Evolutionary conservation across 1,140 invertebrate species (phyloP).

Genomic region (Zaprionus africanus): DNA sequence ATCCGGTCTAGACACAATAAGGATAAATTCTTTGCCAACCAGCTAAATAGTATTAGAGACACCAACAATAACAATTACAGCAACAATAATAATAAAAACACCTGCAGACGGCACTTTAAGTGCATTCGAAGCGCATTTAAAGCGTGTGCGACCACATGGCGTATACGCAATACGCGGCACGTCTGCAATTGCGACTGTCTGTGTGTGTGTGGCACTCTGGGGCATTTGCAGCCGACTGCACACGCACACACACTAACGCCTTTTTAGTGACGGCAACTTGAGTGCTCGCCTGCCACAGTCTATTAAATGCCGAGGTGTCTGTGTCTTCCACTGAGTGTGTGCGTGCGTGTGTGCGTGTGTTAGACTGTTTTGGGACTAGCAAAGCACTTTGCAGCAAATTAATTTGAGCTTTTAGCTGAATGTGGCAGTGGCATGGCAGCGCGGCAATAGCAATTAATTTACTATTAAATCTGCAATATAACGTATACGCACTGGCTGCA

Average conservation of each 20-base stretch:
- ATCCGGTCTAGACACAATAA: conserved; percentile 65
- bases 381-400: conserved; percentile 29
- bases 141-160: neutral
- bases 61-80: conserved; percentile 18
- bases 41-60: conserved; percentile 46
- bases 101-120: conserved; percentile 32
- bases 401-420: conserved; percentile 22
- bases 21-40: conserved; percentile 35
- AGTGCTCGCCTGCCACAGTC: conserved; percentile 39
- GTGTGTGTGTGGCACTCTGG: conserved; percentile 10
- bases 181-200: conserved; percentile 14
- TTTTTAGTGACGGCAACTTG: conserved; percentile 34
- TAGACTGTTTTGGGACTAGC: conserved; percentile 15
- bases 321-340: neutral
- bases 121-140: conserved; percentile 43
- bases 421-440: neutral
- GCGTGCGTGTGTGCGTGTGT: neutral
- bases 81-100: conserved; percentile 23
- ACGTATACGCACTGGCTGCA: conserved; percentile 26
- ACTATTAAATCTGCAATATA: conserved; percentile 44
- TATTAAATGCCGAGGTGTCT: conserved; percentile 34
- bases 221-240: conserved; percentile 19
- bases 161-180: conserved; percentile 32
- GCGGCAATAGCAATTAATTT: conserved; percentile 27
- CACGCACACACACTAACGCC: conserved; percentile 1